Evolutionary conservation across 2,113 vertebrate genomes (phyloP).

Genomic region (Elephantulus edwardii): DNA sequence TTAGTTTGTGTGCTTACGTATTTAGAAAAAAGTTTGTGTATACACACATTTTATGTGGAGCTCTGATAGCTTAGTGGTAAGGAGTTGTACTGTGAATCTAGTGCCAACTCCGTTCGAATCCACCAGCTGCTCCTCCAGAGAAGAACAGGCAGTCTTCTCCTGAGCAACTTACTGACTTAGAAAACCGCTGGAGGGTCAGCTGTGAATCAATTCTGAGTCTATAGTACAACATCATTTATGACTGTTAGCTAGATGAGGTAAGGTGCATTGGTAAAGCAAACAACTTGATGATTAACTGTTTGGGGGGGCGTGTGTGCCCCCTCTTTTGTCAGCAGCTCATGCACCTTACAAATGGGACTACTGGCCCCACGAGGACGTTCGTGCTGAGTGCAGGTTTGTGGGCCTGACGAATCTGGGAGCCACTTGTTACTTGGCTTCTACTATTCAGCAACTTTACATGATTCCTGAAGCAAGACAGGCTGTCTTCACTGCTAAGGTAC

Average conservation of each 20-base stretch:
- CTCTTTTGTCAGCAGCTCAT: slow-evolving; percentile 89
- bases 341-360: slow-evolving; percentile 99
- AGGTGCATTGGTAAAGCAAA: slow-evolving; percentile 12
- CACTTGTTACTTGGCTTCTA: slow-evolving; percentile 98
- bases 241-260: background rate
- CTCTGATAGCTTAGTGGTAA: too few species aligned
- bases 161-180: too few species aligned
- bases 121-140: too few species aligned
- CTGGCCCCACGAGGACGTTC: slow-evolving; percentile 98
- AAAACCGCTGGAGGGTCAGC: too few species aligned
- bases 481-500: slow-evolving; percentile 97
- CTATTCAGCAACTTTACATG: slow-evolving; percentile 99
- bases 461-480: slow-evolving; percentile 98
- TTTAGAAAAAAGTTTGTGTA: too few species aligned
- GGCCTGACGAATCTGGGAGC: slow-evolving; percentile 98
- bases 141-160: too few species aligned
- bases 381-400: slow-evolving; percentile 97
- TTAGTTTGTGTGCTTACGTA: slow-evolving; percentile 16
- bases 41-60: too few species aligned
- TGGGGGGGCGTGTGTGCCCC: slow-evolving; percentile 12
- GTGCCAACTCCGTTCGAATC: too few species aligned
- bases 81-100: too few species aligned
- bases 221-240: background rate
- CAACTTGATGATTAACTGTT: slow-evolving; percentile 32
- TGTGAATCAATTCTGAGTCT: too few species aligned